Evolutionary conservation across 2,797 vertebrate species (phyloP), one percentile per base, ranked within the genome.

Genomic region (Myotis pilosus): DNA sequence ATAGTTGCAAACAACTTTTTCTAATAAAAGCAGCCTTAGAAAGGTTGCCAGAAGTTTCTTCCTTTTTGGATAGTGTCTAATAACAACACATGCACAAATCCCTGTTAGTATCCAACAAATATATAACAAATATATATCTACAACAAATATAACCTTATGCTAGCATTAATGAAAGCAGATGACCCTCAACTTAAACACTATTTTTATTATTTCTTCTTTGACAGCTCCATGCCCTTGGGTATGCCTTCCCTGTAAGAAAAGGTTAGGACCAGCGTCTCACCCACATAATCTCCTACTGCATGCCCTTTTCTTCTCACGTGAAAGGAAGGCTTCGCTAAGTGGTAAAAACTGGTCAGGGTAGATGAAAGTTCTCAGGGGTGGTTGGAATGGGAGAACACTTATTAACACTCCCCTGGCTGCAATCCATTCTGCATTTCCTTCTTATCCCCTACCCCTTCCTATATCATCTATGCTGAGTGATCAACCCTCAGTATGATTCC

Each of bases 21-120:
- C 55, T 89, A 86, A 78, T 84, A 71, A 91, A 92, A 94, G 2
- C n/a, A 92, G 93, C 5, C n/a, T 88, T 85, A 74, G 17, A 74
- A 84, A 88, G 64, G 19, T 41, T 94, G 38, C 49, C 57, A 76
- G 71, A 91, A 8, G 23, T 69, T 93, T 64, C 80, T 72, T 12
- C 16, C 3, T 62, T 83, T 47, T 72, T 87, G 49, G 44, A 79
- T 83, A 60, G 7, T 86, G 33, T 83, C 57, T 75, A 85, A 75
- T 69, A 92, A 79, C 3, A 87, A 68, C 30, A 84, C 25, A 33
- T 13, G n/a, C 49, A 88, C 10, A 90, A 82, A 92, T 84, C 72
- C 33, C 11, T 80, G 25, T 55, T 79, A 68, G 47, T 23, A 53
- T 8, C 49, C 0, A 38, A 38, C 6, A 4, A 38, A 38, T 38